These are phyloP conservation scores for Antidorcas marsupialis DNA, from an alignment of 2,113 vertebrate genomes.

Conservation along the genomic window DNA sequence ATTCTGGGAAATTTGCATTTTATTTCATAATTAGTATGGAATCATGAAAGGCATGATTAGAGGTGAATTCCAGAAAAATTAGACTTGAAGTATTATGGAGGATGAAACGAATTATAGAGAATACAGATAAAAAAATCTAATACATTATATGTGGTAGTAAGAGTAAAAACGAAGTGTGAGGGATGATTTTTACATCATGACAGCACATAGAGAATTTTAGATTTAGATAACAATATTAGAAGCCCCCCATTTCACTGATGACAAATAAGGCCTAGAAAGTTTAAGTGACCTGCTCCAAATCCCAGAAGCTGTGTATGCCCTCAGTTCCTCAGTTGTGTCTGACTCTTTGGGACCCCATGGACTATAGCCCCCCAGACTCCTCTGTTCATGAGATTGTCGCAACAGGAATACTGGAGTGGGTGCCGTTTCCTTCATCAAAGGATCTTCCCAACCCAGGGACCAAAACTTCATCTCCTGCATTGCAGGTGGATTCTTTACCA, in stretches of 20 bases:
- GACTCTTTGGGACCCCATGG: background rate
- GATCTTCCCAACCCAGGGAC: background rate
- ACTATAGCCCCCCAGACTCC: background rate
- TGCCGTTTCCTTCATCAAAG: background rate
- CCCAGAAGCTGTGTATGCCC: background rate
- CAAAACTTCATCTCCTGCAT: background rate
- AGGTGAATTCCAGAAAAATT: background rate
- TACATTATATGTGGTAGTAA: background rate
- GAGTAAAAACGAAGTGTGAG: background rate
- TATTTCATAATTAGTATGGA: background rate
- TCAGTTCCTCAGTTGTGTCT: background rate
- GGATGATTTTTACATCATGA: background rate
- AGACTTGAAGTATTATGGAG: background rate
- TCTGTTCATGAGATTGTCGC: background rate
- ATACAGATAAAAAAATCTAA: background rate
- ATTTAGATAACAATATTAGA: background rate
- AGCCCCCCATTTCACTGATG: background rate
- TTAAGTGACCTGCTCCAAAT: background rate
- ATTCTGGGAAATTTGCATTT: background rate
- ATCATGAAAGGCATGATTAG: background rate
- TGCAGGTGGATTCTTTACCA: background rate
- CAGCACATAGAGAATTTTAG: background rate
- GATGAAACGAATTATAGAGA: background rate
- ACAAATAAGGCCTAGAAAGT: background rate
- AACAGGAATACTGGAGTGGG: background rate